Evolutionary conservation across 2,113 vertebrate genomes (phyloP).

Genomic region (Mustelus asterias): DNA sequence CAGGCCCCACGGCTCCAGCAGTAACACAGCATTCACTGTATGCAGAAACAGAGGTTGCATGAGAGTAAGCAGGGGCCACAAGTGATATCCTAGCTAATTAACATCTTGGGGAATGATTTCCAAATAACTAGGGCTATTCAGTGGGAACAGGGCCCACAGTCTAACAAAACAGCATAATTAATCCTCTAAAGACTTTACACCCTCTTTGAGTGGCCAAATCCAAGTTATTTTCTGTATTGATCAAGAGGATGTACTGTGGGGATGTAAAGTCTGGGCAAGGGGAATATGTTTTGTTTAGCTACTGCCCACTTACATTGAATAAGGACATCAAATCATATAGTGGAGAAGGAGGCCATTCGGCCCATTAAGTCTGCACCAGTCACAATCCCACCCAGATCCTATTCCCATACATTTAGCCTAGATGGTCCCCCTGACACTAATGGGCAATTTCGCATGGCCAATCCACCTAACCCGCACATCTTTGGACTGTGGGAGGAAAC

Average conservation of each 20-base stretch:
- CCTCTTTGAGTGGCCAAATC: not conserved
- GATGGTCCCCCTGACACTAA: too few species aligned
- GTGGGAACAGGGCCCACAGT: not conserved
- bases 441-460: too few species aligned
- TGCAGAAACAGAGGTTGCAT: not conserved
- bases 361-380: too few species aligned
- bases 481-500: too few species aligned
- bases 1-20: not conserved
- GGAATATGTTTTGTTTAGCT: not conserved
- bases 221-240: not conserved
- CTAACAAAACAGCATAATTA: not conserved
- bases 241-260: not conserved
- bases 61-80: not conserved
- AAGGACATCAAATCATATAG: not conserved
- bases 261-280: not conserved
- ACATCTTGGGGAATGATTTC: not conserved
- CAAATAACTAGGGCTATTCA: conserved; percentile 30
- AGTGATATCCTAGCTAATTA: not conserved
- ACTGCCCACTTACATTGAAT: not conserved
- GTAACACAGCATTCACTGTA: not conserved
- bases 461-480: too few species aligned
- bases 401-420: too few species aligned
- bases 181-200: conserved; percentile 3
- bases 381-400: too few species aligned
- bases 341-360: too few species aligned